Percentiles rank a stretch among this genome's conserved stretches.
Evolutionary conservation across 2,797 vertebrate species (phyloP).

Genomic region (Scomberomorus guttatus): DNA sequence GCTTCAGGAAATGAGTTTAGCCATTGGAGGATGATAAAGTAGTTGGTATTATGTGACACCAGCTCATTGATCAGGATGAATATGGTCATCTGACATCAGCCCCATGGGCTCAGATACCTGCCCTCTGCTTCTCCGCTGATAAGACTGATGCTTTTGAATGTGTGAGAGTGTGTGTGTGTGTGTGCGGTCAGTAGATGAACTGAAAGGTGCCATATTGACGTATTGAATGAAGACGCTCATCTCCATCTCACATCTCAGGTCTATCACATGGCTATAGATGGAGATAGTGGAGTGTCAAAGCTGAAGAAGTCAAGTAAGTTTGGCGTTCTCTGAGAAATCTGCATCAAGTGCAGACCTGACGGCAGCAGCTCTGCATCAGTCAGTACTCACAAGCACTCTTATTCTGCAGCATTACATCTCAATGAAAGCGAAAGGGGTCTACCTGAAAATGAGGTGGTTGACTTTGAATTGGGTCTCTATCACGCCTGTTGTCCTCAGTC

Average conservation of each 20-base stretch:
- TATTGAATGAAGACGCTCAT: conserved; percentile 60
- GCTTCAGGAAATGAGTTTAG: conserved; percentile 55
- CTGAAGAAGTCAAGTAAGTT: conserved; percentile 33
- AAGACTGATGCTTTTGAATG: conserved; percentile 47
- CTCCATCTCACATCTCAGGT: conserved; percentile 48
- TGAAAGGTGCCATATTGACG: conserved; percentile 62
- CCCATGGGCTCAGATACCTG: conserved; percentile 54
- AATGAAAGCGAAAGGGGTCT: conserved; percentile 27
- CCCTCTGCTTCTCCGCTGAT: conserved; percentile 73
- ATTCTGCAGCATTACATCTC: neutral
- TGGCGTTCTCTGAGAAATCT: neutral
- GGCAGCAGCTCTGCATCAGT: conserved; percentile 1
- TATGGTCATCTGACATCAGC: conserved; percentile 54
- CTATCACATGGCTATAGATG: conserved; percentile 48
- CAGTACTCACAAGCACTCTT: too few relatives aligned
- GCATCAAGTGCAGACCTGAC: conserved; percentile 4
- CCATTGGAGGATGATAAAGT: conserved; percentile 40
- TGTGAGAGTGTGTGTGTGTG: conserved; percentile 32
- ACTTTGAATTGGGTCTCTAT: conserved; percentile 89
- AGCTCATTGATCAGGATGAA: conserved; percentile 63
- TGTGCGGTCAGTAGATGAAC: conserved; percentile 14
- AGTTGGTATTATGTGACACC: conserved; percentile 43
- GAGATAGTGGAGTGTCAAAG: conserved; percentile 66
- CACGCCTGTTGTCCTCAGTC: conserved; percentile 85
- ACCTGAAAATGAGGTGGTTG: conserved; percentile 86